Conservation (phyloP, 2,888 invertebrate species). For the Drosophila peninsularis region DNA sequence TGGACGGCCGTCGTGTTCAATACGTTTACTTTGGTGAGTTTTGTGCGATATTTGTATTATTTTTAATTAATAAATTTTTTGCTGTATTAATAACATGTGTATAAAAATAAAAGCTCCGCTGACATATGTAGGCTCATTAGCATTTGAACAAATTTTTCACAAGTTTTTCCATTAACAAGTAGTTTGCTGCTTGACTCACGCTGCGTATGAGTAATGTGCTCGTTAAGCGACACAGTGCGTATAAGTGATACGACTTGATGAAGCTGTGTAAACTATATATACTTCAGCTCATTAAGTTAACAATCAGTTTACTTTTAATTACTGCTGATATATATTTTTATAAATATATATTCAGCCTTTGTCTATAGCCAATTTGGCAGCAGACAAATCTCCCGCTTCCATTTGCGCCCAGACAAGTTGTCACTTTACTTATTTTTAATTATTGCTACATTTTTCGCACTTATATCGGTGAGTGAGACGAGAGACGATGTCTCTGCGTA, state of each 20-base stretch:
- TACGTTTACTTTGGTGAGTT: conserved; percentile 77
- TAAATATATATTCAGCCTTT: conserved; percentile 6
- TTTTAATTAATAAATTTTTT: not conserved
- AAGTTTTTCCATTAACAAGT: conserved; percentile 17
- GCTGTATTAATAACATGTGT: not conserved
- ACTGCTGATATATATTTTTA: not conserved
- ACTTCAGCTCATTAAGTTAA: conserved; percentile 27
- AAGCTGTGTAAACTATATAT: not conserved
- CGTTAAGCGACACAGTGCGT: conserved; percentile 36
- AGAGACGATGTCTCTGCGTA: conserved; percentile 21
- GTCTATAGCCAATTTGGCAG: conserved; percentile 67
- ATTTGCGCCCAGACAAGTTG: conserved; percentile 65
- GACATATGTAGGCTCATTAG: conserved; percentile 12
- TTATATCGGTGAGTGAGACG: not conserved
- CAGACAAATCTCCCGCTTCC: conserved; percentile 51
- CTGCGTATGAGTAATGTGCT: conserved; percentile 53
- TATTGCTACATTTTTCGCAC: conserved; percentile 45
- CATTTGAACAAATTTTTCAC: not conserved
- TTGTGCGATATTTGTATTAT: too few relatives aligned
- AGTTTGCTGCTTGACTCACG: conserved; percentile 38
- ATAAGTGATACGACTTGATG: conserved; percentile 43
- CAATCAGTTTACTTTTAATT: conserved; percentile 32
- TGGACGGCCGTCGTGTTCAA: conserved; percentile 78
- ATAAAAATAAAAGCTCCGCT: not conserved
- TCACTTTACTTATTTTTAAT: conserved; percentile 59